Percentiles rank a stretch among this genome's conserved stretches.
Conservation (phyloP, 2,888 invertebrate species). For the Lobophora halterata region DNA sequence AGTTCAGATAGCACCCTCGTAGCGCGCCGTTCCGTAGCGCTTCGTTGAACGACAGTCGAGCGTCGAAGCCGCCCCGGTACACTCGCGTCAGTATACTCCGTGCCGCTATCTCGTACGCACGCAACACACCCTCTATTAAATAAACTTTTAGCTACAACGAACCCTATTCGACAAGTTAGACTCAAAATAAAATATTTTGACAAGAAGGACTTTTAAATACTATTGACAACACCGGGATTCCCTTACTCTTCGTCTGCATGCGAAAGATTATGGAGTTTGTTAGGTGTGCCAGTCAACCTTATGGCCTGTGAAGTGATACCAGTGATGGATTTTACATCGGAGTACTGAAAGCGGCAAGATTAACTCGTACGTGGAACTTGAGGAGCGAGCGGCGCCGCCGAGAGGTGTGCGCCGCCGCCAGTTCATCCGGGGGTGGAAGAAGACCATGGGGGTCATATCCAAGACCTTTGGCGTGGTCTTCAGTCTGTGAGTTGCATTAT, state of each 20-base stretch:
- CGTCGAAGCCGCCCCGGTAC: slow-evolving; percentile 16
- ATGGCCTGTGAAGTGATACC: slow-evolving; percentile 54
- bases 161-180: slow-evolving; percentile 49
- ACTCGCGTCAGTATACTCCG: slow-evolving; percentile 51
- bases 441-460: slow-evolving; percentile 87
- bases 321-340: slow-evolving; percentile 53
- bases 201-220: slow-evolving; percentile 2
- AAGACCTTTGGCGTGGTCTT: slow-evolving; percentile 89
- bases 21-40: slow-evolving; percentile 54
- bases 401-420: slow-evolving; percentile 76
- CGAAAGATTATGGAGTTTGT: slow-evolving; percentile 47
- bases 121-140: slow-evolving; percentile 41
- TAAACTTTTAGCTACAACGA: slow-evolving; percentile 49
- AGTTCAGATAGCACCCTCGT: slow-evolving; percentile 59
- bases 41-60: slow-evolving; percentile 23
- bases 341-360: slow-evolving; percentile 61
- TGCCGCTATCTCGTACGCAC: slow-evolving; percentile 42
- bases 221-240: not conserved
- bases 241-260: slow-evolving; percentile 8
- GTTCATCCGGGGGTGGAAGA: slow-evolving; percentile 76
- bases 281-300: slow-evolving; percentile 43
- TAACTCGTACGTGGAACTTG: slow-evolving; percentile 71
- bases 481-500: slow-evolving; percentile 85
- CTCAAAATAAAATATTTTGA: slow-evolving; percentile 1
- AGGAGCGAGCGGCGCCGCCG: slow-evolving; percentile 66